Conservation (phyloP, 2,888 invertebrate species). For the Drosophila lacicola region DNA sequence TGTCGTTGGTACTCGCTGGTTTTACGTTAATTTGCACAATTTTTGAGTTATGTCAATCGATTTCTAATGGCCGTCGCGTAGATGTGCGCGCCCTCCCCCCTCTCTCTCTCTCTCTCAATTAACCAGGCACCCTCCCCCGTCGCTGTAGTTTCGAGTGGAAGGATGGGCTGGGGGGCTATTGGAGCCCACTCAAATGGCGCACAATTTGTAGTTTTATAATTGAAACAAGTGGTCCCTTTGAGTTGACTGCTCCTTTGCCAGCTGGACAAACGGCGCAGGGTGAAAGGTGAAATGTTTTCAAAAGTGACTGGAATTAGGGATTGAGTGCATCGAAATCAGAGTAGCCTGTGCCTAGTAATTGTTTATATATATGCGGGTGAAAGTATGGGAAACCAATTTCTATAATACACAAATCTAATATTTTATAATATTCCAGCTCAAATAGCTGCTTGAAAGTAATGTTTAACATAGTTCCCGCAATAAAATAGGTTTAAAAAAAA, state of each 20-base stretch:
- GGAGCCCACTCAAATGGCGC: conserved; percentile 35
- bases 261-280: conserved; percentile 10
- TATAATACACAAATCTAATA: no score
- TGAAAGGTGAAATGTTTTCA: conserved; percentile 9
- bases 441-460: no score
- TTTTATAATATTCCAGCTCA: no score
- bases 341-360: background rate
- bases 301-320: background rate
- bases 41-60: conserved; percentile 82
- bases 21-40: conserved; percentile 81
- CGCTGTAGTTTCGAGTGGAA: conserved; percentile 25
- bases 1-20: conserved; percentile 69
- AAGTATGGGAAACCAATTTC: no score
- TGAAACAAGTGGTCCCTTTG: conserved; percentile 61
- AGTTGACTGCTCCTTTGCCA: conserved; percentile 18
- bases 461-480: no score
- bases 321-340: conserved; percentile 27
- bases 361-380: no score
- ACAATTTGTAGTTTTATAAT: conserved; percentile 74
- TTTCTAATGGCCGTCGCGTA: conserved; percentile 75
- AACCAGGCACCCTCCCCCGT: background rate
- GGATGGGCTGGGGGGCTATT: background rate
- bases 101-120: no score
- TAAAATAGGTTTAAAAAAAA: no score
- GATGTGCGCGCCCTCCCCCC: conserved; percentile 6